Evolutionary conservation across 2,113 vertebrate species (phyloP), one percentile per base, ranked within the genome.

Genomic region (Tragelaphus scriptus): DNA sequence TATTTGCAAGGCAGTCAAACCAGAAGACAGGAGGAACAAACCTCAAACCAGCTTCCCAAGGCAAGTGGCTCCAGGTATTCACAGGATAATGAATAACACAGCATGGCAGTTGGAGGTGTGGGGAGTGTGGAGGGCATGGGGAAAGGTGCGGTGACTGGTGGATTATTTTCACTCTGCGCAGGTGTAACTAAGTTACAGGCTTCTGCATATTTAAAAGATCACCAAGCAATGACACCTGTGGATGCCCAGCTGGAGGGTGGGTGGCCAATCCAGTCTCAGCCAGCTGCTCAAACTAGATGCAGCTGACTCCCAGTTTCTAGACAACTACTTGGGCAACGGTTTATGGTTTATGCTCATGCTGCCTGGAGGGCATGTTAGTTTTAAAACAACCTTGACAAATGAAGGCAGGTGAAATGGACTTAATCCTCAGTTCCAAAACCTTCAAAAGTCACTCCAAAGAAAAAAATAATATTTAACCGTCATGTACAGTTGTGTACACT

Each of bases 101-200:
- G 53, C 21, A 84, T 8, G 53, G 32, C 3, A 6, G 53, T 16
- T 23, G 6, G 21, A 36, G 81, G 53, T 3, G 13, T 2, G 6
- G 51, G 32, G 30, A 82, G 30, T 1, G 1, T 81, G 47, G 16
- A 11, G 49, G 80, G 49, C 9, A 23, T 15, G 12, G 51, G 32
- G 81, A 56, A 84, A 84, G 4, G 13, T 84, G 81, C 0, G 0
- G 51, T n/a, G 32, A 56, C 53, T 36, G 81, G 47, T 10, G 5
- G 79, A 51, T 55, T n/a, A 82, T 82, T 53, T 0, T 82, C 5
- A 0, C 53, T 56, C 51, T 26, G 32, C 0, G 1, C 51, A 25
- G 81, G 32, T 36, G 51, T 84, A 56, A 84, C 32, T 55, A 55
- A 55, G 51, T 21, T 56, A 36, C 32, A 84, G 81, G 53, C 81